phyloP scores from a whole-genome alignment of 2,113 vertebrate species.

The Zosterops lateralis region DNA sequence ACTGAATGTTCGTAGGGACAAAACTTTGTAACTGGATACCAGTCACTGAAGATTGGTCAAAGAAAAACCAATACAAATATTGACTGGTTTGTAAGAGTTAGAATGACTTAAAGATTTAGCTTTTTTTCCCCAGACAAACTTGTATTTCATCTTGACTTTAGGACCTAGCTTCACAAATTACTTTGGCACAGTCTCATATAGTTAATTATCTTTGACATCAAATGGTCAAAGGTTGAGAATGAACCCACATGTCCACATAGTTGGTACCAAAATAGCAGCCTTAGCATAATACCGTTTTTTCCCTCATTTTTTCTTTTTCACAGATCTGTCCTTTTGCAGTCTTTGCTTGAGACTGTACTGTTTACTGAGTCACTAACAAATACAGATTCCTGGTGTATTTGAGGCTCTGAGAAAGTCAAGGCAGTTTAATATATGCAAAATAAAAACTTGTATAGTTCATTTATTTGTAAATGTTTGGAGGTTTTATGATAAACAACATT shows the following conservation, averaged over 20 bases:
- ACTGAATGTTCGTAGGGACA: neutral
- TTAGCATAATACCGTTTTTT: neutral
- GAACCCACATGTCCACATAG: neutral
- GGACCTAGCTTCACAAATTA: neutral
- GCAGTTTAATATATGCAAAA: neutral
- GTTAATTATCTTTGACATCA: slow-evolving; percentile 12
- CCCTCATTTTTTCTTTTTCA: neutral
- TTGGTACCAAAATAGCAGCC: neutral
- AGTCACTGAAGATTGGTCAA: neutral
- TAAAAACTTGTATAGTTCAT: neutral
- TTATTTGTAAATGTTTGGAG: neutral
- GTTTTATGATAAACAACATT: neutral
- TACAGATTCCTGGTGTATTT: neutral
- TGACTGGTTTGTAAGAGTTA: neutral
- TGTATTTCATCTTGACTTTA: slow-evolving; percentile 14
- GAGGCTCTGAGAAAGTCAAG: neutral
- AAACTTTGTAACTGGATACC: neutral
- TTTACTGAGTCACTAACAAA: neutral
- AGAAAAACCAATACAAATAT: neutral
- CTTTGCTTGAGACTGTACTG: neutral
- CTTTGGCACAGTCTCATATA: neutral
- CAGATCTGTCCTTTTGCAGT: neutral
- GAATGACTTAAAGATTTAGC: neutral
- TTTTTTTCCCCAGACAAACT: neutral
- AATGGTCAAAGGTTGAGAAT: neutral